phyloP scores from a whole-genome alignment of 92 coral and sea anemone genomes.

The Paragorgia papillata region DNA sequence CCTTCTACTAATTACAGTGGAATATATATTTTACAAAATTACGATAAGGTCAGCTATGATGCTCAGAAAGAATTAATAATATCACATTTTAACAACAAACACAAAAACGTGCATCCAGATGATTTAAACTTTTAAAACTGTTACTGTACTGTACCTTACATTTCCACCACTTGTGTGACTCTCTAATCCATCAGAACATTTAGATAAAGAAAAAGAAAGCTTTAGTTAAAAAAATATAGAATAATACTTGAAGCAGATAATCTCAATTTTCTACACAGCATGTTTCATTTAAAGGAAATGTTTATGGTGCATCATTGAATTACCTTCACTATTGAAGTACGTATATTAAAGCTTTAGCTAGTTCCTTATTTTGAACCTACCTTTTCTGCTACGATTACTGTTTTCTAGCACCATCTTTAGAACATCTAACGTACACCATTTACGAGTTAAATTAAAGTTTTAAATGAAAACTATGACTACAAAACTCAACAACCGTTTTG shows the following conservation, averaged over 20 bases:
- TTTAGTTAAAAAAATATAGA: neutral
- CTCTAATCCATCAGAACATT: slow-evolving; percentile 13
- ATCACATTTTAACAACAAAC: neutral
- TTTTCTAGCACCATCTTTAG: slow-evolving; percentile 18
- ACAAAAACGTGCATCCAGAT: too few relatives aligned
- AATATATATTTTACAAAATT: too few relatives aligned
- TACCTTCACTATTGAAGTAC: too few relatives aligned
- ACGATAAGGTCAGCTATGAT: too few relatives aligned
- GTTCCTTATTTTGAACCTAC: neutral
- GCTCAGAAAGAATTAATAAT: too few relatives aligned
- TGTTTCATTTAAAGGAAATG: too few relatives aligned
- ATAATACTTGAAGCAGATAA: neutral
- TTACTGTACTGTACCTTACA: slow-evolving; percentile 7
- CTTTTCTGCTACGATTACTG: slow-evolving; percentile 28
- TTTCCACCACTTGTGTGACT: slow-evolving; percentile 6
- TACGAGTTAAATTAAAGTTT: neutral
- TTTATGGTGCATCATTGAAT: too few relatives aligned
- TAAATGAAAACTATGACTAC: neutral
- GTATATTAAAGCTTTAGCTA: too few relatives aligned
- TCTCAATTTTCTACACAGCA: too few relatives aligned
- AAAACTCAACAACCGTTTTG: slow-evolving; percentile 1
- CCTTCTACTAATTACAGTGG: too few relatives aligned
- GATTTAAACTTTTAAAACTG: neutral
- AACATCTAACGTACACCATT: neutral
- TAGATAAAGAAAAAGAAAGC: neutral